Base-by-base conservation (phyloP, 2,113 vertebrate genomes). In the Bucco capensis region DNA sequence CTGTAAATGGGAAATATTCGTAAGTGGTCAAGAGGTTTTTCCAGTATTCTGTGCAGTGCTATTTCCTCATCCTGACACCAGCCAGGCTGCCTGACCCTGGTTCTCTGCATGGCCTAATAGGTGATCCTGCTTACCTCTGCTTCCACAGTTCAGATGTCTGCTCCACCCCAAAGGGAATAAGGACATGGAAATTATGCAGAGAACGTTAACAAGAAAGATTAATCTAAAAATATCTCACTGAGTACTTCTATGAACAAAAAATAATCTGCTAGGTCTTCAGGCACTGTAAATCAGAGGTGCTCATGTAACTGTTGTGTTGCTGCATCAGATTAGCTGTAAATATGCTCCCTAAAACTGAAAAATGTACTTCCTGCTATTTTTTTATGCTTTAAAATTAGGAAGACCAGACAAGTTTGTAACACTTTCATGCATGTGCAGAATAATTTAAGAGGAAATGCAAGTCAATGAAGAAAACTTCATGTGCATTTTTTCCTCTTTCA, bases 151-250 rank as follows among this genome's bases (percentile, higher is more conserved):
- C 60, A 83, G 42, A 22, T 22, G 57, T 46, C 33, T 72, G 54
- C 38, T 79, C 47, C 1, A 1, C 18, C 37, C 38, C 30, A 33
- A 49, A 53, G 49, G 23, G 56, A 80, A 83, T 76, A 66, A 79
- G 33, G 47, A 60, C 47, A 14, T 50, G n/a, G 64, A 66, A 89
- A 89, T 88, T 89, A 88, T 83, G 93, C 60, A 74, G 30, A 58
- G 67, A 83, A 80, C 62, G 30, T 65, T 86, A 80, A 64, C 70
- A 75, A 88, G 53, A 35, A 81, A 79, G 33, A 42, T 56, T 72
- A 0, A 8, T 65, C 60, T 86, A 61, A 90, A 94, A 96, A 88
- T 88, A 82, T 22, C 61, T 51, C 22, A 17, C 9, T 0, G 16
- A 82, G 25, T 44, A 72, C 25, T 42, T 86, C 61, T 73, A 6